Base-by-base conservation (phyloP, 64 coral and sea anemone species). In the Platygyra sinensis region DNA sequence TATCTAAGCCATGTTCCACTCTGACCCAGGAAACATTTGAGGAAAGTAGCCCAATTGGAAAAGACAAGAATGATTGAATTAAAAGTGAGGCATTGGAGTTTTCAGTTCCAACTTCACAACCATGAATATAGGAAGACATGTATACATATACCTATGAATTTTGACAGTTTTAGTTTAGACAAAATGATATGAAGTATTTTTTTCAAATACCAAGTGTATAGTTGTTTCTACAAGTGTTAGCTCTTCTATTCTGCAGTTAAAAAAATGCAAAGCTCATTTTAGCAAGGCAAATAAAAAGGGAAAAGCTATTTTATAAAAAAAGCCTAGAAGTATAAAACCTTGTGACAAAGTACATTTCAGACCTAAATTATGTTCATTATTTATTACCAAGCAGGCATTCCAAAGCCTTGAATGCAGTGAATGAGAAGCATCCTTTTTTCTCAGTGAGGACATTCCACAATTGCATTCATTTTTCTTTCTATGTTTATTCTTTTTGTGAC, bases 1-100 rank as follows among this genome's bases (percentile, higher is more conserved):
- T 75, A 87, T 31, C 51, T 91, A 93, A 93, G 6, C 33, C 39
- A 90, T 67, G 10, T 52, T 32, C 18, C 32, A 83, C 13, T 72
- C 12, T 30, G 65, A 11, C 31, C 10, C 14, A 28, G 52, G 79
- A 29, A 72, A 84, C 25, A 32, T 9, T 17, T 24, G 22, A n/a
- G 15, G 60, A 79, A 61, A 30, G 31, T 46, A 62, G 29, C 67
- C 36, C 61, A 8, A 24, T 33, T 79, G 76, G 76, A 64, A 7
- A 69, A 42, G 32, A 83, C 22, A 14, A 64, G 22, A 83, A 24
- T 63, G 31, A 52, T 69, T 69, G 5, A n/a, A 69, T 25, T 25
- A n/a, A 5, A 69, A 69, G n/a, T n/a, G 22, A 69, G 1, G 29
- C 25, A 11, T 69, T 16, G 54, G 54, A 57, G 54, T 57, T 12